Conservation (phyloP, 2,113 vertebrate genomes). For the Antennarius striatus region DNA sequence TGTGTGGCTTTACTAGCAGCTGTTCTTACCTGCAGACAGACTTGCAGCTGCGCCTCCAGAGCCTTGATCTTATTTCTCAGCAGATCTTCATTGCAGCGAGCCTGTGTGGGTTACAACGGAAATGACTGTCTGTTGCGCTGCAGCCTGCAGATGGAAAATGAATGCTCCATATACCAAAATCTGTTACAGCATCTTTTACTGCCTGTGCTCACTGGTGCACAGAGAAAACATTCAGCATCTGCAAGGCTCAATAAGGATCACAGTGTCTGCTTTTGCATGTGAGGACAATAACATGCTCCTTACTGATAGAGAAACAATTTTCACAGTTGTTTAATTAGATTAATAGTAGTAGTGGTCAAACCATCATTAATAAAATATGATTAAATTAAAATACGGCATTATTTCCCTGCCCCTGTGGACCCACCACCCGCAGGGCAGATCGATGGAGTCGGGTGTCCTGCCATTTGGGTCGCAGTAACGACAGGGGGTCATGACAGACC, state of each 20-base stretch:
- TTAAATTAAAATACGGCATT: too few species aligned
- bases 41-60: constrained; percentile 89
- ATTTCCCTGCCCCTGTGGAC: too few species aligned
- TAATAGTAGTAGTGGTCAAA: not conserved
- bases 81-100: constrained; percentile 89
- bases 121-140: constrained; percentile 57
- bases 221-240: constrained; percentile 23
- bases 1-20: not conserved
- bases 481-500: too few species aligned
- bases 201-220: constrained; percentile 24
- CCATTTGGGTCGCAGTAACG: too few species aligned
- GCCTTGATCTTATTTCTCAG: constrained; percentile 85
- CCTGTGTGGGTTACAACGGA: constrained; percentile 83
- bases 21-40: constrained; percentile 87
- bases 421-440: too few species aligned
- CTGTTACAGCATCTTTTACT: constrained; percentile 18
- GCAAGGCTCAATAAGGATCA: constrained; percentile 8
- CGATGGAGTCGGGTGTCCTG: too few species aligned
- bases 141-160: constrained; percentile 43
- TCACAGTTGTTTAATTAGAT: constrained; percentile 1
- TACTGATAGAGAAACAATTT: constrained; percentile 1
- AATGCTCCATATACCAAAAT: constrained; percentile 37
- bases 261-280: not conserved
- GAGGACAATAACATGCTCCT: not conserved
- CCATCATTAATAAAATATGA: not conserved